Base-by-base conservation (phyloP, 2,888 invertebrate species). In the Chelonus formosanus region DNA sequence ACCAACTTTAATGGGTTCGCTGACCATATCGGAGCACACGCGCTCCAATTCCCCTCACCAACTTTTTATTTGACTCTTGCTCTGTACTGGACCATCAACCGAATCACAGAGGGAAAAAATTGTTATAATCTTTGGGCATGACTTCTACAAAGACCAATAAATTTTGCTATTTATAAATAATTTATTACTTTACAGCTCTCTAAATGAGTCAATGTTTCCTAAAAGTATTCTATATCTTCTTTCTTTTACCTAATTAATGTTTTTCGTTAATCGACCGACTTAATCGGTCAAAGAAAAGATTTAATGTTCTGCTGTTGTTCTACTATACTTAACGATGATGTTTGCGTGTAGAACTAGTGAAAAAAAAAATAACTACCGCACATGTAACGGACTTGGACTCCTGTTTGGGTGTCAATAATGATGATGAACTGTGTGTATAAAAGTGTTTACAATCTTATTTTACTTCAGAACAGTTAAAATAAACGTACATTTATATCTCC, bases 41-140 rank as follows among this genome's bases (percentile, higher is more conserved):
- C 74, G 78, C 76, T 79, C 78, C 76, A 78, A 76, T 79, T 79
- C 78, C 70, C 64, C 48, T 40, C 8, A 44, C 31, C 44, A 48
- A 10, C 20, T 10, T 36, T 48, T 53, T 34, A 35, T 60, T 60
- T 55, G 48, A 47, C 48, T 40, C 6, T 6, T 34, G 8, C 48
- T 31, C 55, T 32, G 43, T 55, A 40, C 54, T 20, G 60, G 54
- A 65, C 48, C 35, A 35, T 54, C 67, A 52, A 32, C 52, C 31
- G 34, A 52, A 8, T 32, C 34, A 32, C 32, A 7, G 52, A 52
- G 7, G 8, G 40, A 40, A 40, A 40, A 40, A 6, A 40, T 40
- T 40, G 40, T 40, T 40, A 40, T 40, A 40, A 4, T 1, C 6
- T 5, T 40, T 1, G 4, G 6, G 40, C 3, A 40, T 40, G 20